Base-by-base conservation (phyloP, 2,888 invertebrate genomes). In the Bimastos eiseni region DNA sequence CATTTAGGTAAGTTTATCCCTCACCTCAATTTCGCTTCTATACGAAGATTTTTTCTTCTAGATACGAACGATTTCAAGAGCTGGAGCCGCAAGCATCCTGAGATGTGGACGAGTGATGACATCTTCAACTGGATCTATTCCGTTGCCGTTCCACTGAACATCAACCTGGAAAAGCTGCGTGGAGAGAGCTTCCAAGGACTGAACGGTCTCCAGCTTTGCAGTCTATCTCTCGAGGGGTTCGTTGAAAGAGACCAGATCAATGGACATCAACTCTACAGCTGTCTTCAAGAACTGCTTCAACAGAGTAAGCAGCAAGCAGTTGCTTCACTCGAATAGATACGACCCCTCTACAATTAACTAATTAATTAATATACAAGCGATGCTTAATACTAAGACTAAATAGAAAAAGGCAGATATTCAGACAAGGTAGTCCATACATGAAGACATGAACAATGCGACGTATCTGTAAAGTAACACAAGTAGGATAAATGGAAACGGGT, bases 61-160 rank as follows among this genome's bases (percentile, higher is more conserved):
- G 86, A 86, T 36, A 11, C 17, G n/a, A 37, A 24, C 38, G 89
- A 89, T 15, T 38, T 89, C 33, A 24, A 21, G 33, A 38, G 89
- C 70, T 89, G 90, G 90, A 49, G 36, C 19, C n/a, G 19, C 15
- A 55, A 49, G 37, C 55, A 89, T 89, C 90, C 91, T 30, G 38
- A 49, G 38, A 83, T 44, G 37, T 91, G 91, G 91, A 55, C 86
- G n/a, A 90, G 37, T 37, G 90, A 90, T 33, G 91, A 91, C 33
- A 49, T 91, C 33, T 55, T 91, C 15, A 89, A 91, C 83, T 91
- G 91, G 91, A 89, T 91, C 55, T 90, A 83, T 55, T 49, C 83
- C 8, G 89, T 91, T 24, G 91, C 90, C 19, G 34, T 24, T 36
- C 38, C 21, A 33, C 34, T 88, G 55, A 33, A 88, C 30, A 90